phyloP scores from a whole-genome alignment of 2,888 invertebrate species.

The Drosophila nr. perissopoda region DNA sequence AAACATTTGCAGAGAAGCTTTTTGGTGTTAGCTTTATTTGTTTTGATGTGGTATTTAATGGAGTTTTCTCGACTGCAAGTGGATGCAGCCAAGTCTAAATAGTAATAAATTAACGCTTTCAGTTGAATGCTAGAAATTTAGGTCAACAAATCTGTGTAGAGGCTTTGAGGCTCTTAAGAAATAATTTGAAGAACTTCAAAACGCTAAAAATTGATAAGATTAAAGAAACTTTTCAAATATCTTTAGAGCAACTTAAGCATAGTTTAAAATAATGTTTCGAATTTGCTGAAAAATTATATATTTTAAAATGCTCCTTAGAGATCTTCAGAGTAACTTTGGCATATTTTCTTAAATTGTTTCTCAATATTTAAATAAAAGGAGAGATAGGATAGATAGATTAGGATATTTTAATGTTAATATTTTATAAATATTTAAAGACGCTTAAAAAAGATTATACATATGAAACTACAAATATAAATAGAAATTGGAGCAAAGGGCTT shows the following conservation, averaged over 20 bases:
- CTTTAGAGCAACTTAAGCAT: background rate
- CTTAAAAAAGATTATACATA: background rate
- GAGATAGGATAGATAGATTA: background rate
- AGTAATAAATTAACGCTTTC: constrained; percentile 10
- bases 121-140: background rate
- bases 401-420: background rate
- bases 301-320: background rate
- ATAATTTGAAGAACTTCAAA: background rate
- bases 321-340: background rate
- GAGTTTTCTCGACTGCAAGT: constrained; percentile 54
- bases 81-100: constrained; percentile 11
- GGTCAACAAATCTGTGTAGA: background rate
- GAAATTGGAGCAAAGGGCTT: background rate
- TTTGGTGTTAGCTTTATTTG: constrained; percentile 10
- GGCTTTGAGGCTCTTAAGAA: background rate
- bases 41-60: constrained; percentile 11
- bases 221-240: background rate
- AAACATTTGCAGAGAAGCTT: constrained; percentile 34
- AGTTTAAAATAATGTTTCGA: background rate
- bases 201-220: background rate
- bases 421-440: background rate
- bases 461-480: background rate
- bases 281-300: background rate
- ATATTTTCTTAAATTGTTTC: too few relatives aligned
- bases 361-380: background rate